A percentile compares a stretch with the other conserved stretches of the same genome.
Conservation (phyloP, 2,888 invertebrate genomes). For the Orthonychiurus folsomi region DNA sequence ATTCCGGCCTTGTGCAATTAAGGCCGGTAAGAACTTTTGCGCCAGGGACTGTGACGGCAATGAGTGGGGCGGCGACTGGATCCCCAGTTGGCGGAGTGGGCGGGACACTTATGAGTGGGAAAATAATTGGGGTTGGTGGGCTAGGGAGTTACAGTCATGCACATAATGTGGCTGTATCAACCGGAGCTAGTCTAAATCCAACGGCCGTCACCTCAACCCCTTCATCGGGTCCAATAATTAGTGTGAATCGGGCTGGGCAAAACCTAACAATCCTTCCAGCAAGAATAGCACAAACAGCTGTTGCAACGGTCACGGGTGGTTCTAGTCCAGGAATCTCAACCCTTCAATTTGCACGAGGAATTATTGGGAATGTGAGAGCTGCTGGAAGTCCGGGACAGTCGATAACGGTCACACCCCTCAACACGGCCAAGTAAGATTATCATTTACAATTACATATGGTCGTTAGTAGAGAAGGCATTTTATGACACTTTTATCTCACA, state of each 20-base stretch:
- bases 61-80: too few relatives aligned
- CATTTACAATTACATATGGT: background rate
- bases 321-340: conserved; percentile 45
- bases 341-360: conserved; percentile 47
- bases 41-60: too few relatives aligned
- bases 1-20: conserved; percentile 34
- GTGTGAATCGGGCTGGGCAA: conserved; percentile 31
- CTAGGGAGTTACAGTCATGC: background rate
- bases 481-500: background rate
- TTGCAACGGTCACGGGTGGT: conserved; percentile 29
- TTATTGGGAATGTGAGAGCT: conserved; percentile 29
- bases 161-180: background rate
- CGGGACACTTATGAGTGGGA: too few relatives aligned
- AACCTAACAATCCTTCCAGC: conserved; percentile 37
- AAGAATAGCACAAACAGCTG: conserved; percentile 45
- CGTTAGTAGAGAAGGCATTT: background rate
- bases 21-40: conserved; percentile 31
- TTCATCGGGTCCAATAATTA: conserved; percentile 29
- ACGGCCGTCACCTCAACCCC: conserved; percentile 15
- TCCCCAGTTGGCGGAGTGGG: too few relatives aligned
- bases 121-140: too few relatives aligned
- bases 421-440: conserved; percentile 8
- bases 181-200: background rate
- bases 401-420: conserved; percentile 39
- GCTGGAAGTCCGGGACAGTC: conserved; percentile 24